Conservation (phyloP, 2,797 vertebrate species). For the Oreochromis mossambicus region DNA sequence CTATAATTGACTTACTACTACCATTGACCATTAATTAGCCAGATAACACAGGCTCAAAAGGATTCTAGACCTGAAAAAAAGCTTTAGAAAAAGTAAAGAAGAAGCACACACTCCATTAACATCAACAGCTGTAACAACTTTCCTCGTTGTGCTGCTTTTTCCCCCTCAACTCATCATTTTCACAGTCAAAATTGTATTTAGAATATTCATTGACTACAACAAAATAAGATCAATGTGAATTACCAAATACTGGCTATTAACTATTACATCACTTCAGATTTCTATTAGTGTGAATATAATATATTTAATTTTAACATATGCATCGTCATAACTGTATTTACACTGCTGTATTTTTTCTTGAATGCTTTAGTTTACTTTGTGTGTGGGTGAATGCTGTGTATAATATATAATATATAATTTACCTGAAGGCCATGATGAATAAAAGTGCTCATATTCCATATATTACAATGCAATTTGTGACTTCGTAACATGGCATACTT, state of each 20-base stretch:
- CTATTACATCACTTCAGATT: neutral
- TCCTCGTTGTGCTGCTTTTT: neutral
- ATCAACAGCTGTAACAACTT: neutral
- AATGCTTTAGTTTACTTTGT: neutral
- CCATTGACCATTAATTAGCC: neutral
- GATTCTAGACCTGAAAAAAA: neutral
- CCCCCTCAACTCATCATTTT: neutral
- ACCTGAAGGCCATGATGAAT: neutral
- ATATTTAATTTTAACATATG: neutral
- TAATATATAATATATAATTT: neutral
- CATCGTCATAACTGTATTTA: neutral
- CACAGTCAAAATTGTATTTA: neutral
- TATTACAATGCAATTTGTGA: neutral
- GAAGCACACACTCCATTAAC: neutral
- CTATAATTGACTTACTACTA: neutral
- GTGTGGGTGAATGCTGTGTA: neutral
- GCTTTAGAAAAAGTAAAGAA: neutral
- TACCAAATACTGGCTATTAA: neutral
- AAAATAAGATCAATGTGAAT: neutral
- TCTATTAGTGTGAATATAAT: neutral
- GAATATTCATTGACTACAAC: no score
- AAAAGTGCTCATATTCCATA: neutral
- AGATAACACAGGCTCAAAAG: neutral
- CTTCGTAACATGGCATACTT: neutral
- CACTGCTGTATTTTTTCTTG: neutral